Percentiles rank a stretch among this genome's conserved stretches.
Evolutionary conservation across 2,888 invertebrate species (phyloP).

Genomic region (Trissoscelio sp.): DNA sequence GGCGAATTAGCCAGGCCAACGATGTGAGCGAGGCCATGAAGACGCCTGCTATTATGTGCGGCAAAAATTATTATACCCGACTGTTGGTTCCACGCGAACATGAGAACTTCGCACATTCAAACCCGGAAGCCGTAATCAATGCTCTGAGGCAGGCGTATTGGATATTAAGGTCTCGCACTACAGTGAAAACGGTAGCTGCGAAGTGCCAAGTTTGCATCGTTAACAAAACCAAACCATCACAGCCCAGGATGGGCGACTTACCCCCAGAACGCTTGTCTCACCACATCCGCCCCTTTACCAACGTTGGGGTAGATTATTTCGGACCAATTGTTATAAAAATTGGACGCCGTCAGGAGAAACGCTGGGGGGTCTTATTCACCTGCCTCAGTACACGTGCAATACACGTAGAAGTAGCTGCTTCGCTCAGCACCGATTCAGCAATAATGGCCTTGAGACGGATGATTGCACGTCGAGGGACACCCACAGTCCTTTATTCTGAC

Average conservation of each 20-base stretch:
- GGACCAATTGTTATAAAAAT: neutral
- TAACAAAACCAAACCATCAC: neutral
- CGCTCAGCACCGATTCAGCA: slow-evolving; percentile 52
- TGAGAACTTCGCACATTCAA: slow-evolving; percentile 3
- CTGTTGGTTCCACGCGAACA: slow-evolving; percentile 1
- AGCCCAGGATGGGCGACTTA: slow-evolving; percentile 1
- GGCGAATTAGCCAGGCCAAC: neutral
- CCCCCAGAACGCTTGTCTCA: slow-evolving; percentile 3
- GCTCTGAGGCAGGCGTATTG: slow-evolving; percentile 2
- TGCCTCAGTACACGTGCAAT: slow-evolving; percentile 68
- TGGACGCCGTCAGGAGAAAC: neutral
- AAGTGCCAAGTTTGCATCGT: neutral
- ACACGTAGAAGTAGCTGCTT: slow-evolving; percentile 59
- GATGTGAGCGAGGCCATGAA: neutral
- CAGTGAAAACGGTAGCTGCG: neutral
- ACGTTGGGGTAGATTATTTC: neutral
- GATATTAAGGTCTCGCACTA: neutral
- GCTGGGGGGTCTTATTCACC: slow-evolving; percentile 70
- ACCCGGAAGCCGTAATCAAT: slow-evolving; percentile 11
- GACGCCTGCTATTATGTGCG: neutral
- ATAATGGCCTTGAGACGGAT: slow-evolving; percentile 61
- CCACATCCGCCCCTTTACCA: neutral
- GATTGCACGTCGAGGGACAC: slow-evolving; percentile 8
- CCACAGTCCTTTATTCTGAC: slow-evolving; percentile 52
- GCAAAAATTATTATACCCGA: slow-evolving; percentile 15